phyloP scores from a whole-genome alignment of 2,113 vertebrate genomes.

The Arizona elegans region DNA sequence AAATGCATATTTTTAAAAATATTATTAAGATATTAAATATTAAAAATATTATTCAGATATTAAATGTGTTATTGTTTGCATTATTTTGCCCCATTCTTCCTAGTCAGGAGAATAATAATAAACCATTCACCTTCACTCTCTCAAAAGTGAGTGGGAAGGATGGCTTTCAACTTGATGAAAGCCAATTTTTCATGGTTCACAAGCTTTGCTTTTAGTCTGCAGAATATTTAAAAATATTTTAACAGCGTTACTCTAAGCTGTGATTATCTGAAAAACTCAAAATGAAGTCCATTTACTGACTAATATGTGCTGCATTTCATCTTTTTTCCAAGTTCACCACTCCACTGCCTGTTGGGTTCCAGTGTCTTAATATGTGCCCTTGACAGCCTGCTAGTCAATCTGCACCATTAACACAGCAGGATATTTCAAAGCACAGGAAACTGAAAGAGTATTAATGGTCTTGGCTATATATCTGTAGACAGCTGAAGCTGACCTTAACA shows the following conservation, averaged over 20 bases:
- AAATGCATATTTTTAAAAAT: not conserved
- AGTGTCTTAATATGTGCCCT: constrained; percentile 34
- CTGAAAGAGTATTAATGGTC: not conserved
- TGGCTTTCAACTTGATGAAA: constrained; percentile 33
- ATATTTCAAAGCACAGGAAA: constrained; percentile 5
- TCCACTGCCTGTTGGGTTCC: constrained; percentile 32
- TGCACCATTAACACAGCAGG: not conserved
- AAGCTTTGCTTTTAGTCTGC: constrained; percentile 30
- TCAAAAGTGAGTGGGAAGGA: not conserved
- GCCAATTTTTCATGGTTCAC: constrained; percentile 26
- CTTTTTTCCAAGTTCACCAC: constrained; percentile 35
- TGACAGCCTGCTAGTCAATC: constrained; percentile 37
- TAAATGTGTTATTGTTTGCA: not conserved
- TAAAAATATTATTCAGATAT: constrained; percentile 14
- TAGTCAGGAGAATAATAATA: not conserved
- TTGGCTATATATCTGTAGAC: not conserved
- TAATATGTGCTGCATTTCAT: constrained; percentile 31
- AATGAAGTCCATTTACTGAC: constrained; percentile 24
- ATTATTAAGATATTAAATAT: too few species aligned
- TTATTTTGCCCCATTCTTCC: not conserved
- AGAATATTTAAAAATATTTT: constrained; percentile 40
- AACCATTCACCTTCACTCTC: constrained; percentile 5
- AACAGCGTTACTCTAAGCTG: constrained; percentile 38
- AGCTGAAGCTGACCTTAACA: constrained; percentile 35
- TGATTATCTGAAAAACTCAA: constrained; percentile 44